Evolutionary conservation across 2,113 vertebrate genomes (phyloP).

Genomic region (Syrrhaptes paradoxus): DNA sequence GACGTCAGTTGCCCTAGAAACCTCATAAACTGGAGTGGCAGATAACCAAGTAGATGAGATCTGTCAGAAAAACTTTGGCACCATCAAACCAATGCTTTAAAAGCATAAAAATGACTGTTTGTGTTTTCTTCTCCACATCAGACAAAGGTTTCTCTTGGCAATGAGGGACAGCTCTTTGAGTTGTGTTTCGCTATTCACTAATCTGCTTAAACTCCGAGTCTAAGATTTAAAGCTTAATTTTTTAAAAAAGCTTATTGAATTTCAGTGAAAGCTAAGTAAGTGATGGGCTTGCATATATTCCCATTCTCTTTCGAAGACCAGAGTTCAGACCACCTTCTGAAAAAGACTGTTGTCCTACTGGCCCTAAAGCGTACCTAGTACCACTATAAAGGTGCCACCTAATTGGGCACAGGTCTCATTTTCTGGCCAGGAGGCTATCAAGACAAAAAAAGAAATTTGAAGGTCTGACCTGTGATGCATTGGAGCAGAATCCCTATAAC

Average conservation of each 20-base stretch:
- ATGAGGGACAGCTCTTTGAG: neutral
- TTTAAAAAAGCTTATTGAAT: neutral
- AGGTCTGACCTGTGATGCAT: neutral
- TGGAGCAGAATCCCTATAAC: neutral
- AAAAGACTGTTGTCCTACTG: neutral
- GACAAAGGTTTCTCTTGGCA: slow-evolving; percentile 31
- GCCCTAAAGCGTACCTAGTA: neutral
- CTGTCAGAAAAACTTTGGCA: slow-evolving; percentile 52
- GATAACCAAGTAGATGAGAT: slow-evolving; percentile 23
- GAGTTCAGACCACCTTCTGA: neutral
- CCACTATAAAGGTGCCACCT: neutral
- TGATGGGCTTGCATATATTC: neutral
- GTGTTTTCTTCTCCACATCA: slow-evolving; percentile 31
- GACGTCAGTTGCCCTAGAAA: slow-evolving; percentile 56
- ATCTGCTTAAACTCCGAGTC: slow-evolving; percentile 14
- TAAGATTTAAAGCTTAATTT: neutral
- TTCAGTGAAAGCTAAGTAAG: neutral
- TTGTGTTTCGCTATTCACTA: slow-evolving; percentile 14
- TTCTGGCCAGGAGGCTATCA: neutral
- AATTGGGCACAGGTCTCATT: neutral
- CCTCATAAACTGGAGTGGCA: neutral
- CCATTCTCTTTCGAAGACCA: neutral
- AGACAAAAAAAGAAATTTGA: neutral
- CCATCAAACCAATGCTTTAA: slow-evolving; percentile 43
- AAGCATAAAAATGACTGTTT: slow-evolving; percentile 51